phyloP scores from a whole-genome alignment of 2,888 invertebrate genomes.

The Lepidocyrtoides sp. region DNA sequence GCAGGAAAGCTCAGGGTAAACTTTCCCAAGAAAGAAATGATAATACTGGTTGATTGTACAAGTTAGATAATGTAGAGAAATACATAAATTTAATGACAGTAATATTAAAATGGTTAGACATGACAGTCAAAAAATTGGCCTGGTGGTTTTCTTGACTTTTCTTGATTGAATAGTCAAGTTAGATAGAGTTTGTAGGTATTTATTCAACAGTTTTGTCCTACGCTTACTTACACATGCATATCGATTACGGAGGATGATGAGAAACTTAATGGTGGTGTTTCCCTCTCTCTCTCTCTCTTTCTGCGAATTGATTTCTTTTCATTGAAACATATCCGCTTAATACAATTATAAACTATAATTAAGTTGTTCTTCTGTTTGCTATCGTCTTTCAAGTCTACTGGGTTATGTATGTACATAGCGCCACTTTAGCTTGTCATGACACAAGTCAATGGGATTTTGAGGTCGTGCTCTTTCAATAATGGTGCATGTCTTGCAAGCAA shows the following conservation, averaged over 20 bases:
- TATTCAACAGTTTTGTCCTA: background rate
- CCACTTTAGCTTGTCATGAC: background rate
- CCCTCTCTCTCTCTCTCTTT: no score
- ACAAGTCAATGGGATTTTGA: background rate
- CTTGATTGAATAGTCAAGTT: background rate
- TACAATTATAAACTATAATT: conserved; percentile 9
- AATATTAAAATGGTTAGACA: conserved; percentile 20
- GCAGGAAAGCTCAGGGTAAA: background rate
- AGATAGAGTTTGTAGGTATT: background rate
- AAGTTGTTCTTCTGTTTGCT: background rate
- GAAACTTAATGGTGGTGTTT: no score
- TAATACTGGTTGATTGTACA: background rate
- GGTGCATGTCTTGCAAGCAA: background rate
- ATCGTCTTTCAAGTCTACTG: background rate
- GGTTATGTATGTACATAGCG: background rate
- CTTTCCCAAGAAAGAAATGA: conserved; percentile 9
- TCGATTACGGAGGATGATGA: background rate
- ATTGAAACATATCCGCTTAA: background rate
- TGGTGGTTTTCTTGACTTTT: background rate
- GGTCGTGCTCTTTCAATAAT: conserved; percentile 17
- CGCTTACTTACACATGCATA: background rate
- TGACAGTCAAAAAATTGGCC: background rate
- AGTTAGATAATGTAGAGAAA: background rate
- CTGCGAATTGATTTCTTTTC: background rate
- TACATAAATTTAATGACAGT: background rate